phyloP scores from a whole-genome alignment of 2,113 vertebrate species.

The Cynocephalus volans region DNA sequence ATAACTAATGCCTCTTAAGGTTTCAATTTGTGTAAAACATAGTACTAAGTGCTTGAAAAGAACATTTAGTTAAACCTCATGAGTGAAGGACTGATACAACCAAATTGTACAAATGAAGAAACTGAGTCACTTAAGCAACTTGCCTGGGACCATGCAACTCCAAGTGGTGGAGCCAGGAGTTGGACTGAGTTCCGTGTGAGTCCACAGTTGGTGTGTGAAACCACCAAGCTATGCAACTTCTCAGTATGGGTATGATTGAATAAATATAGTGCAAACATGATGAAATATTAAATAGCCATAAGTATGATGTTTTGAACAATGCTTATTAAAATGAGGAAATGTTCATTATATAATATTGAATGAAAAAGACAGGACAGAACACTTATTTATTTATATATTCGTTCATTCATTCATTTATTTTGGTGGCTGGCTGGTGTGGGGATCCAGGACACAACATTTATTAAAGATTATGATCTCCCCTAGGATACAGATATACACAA shows the following conservation, averaged over 20 bases:
- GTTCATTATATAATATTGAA: not conserved
- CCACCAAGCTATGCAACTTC: not conserved
- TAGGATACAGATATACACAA: not conserved
- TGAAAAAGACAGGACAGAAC: not conserved
- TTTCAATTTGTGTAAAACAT: constrained; percentile 22
- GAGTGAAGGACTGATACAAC: not conserved
- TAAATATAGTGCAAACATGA: not conserved
- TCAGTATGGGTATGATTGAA: not conserved
- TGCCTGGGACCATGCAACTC: not conserved
- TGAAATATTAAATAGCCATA: not conserved
- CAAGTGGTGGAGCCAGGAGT: not conserved
- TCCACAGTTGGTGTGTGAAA: constrained; percentile 34
- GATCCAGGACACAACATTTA: not conserved
- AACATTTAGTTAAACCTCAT: not conserved
- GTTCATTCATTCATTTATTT: too few species aligned
- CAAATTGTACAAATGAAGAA: constrained; percentile 48
- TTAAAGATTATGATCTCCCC: not conserved
- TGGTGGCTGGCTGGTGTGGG: too few species aligned
- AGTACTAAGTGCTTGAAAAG: not conserved
- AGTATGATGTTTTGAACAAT: not conserved
- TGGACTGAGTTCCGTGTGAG: not conserved
- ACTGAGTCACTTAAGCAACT: not conserved
- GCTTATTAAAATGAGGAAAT: constrained; percentile 41
- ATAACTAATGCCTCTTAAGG: not conserved
- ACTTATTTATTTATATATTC: not conserved